Conservation (phyloP, 2,113 vertebrate species). For the Panurus biarmicus region DNA sequence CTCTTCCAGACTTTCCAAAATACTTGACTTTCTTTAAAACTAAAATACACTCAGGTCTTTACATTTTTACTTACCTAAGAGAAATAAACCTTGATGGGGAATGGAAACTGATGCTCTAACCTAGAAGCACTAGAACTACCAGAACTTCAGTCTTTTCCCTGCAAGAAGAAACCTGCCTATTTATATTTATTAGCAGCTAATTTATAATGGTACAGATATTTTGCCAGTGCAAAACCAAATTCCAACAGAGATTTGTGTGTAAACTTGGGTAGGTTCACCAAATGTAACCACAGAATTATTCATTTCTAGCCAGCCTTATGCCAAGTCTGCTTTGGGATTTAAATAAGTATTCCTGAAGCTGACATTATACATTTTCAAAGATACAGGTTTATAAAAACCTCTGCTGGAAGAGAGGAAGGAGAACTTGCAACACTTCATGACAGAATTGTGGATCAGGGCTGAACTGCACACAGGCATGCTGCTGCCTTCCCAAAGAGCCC, state of each 20-base stretch:
- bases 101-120: neutral
- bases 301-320: neutral
- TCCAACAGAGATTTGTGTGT: neutral
- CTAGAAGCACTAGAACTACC: neutral
- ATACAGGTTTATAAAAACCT: neutral
- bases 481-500: neutral
- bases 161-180: neutral
- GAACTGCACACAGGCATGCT: neutral
- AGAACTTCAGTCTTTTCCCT: neutral
- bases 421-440: neutral
- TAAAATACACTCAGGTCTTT: neutral
- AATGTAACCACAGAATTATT: accelerated
- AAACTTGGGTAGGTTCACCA: neutral
- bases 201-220: neutral
- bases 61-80: neutral
- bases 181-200: neutral
- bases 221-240: neutral
- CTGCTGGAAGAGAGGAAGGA: neutral
- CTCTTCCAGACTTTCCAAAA: neutral
- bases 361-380: neutral
- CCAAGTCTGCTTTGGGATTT: neutral
- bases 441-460: neutral
- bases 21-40: neutral
- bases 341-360: neutral
- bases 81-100: neutral